Conservation (phyloP, 2,888 invertebrate genomes). For the Hanleya hanleyi region DNA sequence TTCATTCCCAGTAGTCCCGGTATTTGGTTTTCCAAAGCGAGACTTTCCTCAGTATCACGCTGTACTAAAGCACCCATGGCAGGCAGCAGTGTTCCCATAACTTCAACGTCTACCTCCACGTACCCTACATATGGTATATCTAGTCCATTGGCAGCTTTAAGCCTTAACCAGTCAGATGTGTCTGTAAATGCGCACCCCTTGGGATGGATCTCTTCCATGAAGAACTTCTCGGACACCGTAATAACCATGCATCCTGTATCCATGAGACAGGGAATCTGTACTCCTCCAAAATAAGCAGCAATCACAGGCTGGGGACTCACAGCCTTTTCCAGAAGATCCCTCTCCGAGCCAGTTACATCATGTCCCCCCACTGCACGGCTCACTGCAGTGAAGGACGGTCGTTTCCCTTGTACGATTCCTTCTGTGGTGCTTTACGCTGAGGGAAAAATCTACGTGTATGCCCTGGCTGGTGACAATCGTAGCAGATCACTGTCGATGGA, state of each 20-base stretch:
- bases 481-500: too few species aligned
- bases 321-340: neutral
- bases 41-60: too few species aligned
- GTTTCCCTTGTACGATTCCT: neutral
- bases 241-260: conserved; percentile 24
- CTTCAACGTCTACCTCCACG: conserved; percentile 24
- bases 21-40: too few species aligned
- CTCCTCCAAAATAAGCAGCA: conserved; percentile 3
- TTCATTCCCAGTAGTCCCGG: too few species aligned
- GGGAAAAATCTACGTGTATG: neutral
- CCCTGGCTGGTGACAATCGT: neutral
- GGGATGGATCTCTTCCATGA: neutral
- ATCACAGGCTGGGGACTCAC: conserved; percentile 15
- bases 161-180: conserved; percentile 1
- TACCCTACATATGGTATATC: conserved; percentile 29
- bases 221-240: conserved; percentile 16
- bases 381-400: neutral
- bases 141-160: conserved; percentile 22
- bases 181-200: neutral
- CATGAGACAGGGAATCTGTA: conserved; percentile 17
- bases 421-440: neutral
- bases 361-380: neutral
- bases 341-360: neutral
- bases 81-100: too few species aligned
- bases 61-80: too few species aligned